Evolutionary conservation across 2,113 vertebrate species (phyloP).

Genomic region (Lagopus muta): DNA sequence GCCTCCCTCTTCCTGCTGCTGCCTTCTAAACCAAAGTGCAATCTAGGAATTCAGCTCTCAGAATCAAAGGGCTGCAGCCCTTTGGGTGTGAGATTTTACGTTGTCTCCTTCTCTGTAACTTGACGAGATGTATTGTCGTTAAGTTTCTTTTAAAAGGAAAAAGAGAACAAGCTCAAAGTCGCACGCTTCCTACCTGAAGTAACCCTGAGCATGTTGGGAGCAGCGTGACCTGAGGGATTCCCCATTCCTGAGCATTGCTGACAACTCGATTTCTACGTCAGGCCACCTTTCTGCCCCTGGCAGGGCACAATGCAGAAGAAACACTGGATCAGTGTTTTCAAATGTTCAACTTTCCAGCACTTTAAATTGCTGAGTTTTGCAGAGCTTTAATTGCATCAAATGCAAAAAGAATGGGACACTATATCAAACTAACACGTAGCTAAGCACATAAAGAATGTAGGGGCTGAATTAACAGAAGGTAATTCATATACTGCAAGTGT

Average conservation of each 20-base stretch:
- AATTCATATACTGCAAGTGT: slow-evolving; percentile 28
- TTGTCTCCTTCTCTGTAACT: background rate
- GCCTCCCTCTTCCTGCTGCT: background rate
- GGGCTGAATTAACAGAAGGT: slow-evolving; percentile 26
- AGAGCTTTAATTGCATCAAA: slow-evolving; percentile 48
- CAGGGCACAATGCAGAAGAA: background rate
- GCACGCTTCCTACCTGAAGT: background rate
- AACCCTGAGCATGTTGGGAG: background rate
- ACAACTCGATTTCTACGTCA: background rate
- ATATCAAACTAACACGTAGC: slow-evolving; percentile 10
- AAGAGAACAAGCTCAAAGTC: background rate
- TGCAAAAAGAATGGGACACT: slow-evolving; percentile 22
- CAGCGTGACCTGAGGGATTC: background rate
- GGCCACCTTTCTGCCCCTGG: background rate
- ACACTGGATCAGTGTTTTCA: slow-evolving; percentile 39
- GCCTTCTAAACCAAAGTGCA: background rate
- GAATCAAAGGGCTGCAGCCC: background rate
- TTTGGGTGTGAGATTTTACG: background rate
- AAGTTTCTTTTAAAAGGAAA: background rate
- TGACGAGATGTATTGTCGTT: background rate
- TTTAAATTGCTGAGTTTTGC: slow-evolving; percentile 46
- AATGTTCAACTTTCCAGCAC: background rate
- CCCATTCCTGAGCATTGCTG: background rate
- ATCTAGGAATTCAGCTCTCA: background rate
- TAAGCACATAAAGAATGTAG: background rate